These are phyloP conservation scores for Phytoseiulus persimilis DNA, from an alignment of 2,888 invertebrate genomes.

Conservation along the genomic window DNA sequence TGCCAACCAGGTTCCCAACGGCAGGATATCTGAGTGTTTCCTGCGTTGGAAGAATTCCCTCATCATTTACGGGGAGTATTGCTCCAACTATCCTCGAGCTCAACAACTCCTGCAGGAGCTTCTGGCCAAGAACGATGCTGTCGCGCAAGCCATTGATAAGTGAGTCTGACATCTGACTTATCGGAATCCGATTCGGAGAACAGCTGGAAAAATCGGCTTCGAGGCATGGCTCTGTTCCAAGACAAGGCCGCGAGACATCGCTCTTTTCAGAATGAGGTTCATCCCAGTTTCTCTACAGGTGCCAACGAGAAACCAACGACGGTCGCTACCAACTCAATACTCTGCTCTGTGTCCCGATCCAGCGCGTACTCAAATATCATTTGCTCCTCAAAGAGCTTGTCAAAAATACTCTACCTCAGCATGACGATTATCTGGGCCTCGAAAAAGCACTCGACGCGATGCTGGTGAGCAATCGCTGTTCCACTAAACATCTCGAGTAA, in stretches of 20 bases:
- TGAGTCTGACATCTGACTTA: conserved; percentile 40
- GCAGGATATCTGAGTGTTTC: conserved; percentile 70
- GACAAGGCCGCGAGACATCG: too few species aligned
- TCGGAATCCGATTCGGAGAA: conserved; percentile 10
- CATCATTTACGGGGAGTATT: conserved; percentile 88
- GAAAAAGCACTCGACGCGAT: conserved; percentile 84
- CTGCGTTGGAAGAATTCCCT: conserved; percentile 81
- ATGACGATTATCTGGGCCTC: conserved; percentile 72
- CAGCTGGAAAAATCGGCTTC: too few species aligned
- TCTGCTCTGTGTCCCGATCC: conserved; percentile 94
- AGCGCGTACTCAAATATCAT: conserved; percentile 93
- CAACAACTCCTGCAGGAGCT: conserved; percentile 72
- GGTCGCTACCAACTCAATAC: conserved; percentile 89
- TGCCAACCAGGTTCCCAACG: conserved; percentile 40
- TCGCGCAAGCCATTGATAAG: conserved; percentile 55
- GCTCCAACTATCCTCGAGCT: conserved; percentile 83
- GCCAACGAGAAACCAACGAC: conserved; percentile 85
- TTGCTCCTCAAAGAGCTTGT: conserved; percentile 65
- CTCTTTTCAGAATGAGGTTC: too few species aligned
- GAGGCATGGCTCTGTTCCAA: too few species aligned
- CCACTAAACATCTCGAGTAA: background rate
- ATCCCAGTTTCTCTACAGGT: conserved; percentile 59
- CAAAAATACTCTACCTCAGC: conserved; percentile 55
- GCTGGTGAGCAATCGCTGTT: conserved; percentile 55
- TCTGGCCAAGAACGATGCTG: conserved; percentile 60